A percentile compares a stretch with the other conserved stretches of the same genome.
phyloP scores from a whole-genome alignment of 2,888 invertebrate genomes.

The Hirtodrosophila cameraria region DNA sequence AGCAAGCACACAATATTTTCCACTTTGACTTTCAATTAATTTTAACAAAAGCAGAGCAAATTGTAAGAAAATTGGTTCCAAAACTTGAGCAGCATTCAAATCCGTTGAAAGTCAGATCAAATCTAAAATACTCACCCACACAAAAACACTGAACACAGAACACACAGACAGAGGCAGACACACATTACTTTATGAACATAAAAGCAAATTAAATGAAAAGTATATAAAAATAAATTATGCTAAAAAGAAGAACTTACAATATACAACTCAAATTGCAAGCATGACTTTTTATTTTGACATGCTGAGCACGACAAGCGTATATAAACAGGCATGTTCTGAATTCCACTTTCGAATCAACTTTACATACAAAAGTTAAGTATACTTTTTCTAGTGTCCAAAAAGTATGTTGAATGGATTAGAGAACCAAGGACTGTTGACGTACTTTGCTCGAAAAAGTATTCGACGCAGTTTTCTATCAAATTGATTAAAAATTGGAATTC shows the following conservation, averaged over 20 bases:
- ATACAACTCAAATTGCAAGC: constrained; percentile 58
- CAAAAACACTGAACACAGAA: constrained; percentile 28
- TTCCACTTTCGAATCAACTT: no score
- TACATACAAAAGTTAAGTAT: no score
- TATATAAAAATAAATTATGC: constrained; percentile 80
- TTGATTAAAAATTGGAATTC: no score
- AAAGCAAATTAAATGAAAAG: constrained; percentile 79
- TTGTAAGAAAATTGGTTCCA: constrained; percentile 55
- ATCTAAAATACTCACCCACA: constrained; percentile 26
- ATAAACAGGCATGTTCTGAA: no score
- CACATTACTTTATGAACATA: constrained; percentile 81
- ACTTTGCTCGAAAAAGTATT: no score
- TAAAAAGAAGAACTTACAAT: constrained; percentile 70
- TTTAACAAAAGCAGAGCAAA: constrained; percentile 55
- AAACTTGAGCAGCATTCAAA: constrained; percentile 51
- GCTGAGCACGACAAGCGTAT: background rate
- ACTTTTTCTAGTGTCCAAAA: no score
- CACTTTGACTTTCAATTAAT: constrained; percentile 53
- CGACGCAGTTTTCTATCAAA: no score
- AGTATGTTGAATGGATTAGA: no score
- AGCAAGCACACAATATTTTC: constrained; percentile 68
- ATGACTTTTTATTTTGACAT: constrained; percentile 43
- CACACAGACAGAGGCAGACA: constrained; percentile 68
- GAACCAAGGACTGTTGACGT: no score
- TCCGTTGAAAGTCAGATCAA: constrained; percentile 38